Evolutionary conservation across 2,113 vertebrate species (phyloP).

Genomic region (Pterocles burchelli): DNA sequence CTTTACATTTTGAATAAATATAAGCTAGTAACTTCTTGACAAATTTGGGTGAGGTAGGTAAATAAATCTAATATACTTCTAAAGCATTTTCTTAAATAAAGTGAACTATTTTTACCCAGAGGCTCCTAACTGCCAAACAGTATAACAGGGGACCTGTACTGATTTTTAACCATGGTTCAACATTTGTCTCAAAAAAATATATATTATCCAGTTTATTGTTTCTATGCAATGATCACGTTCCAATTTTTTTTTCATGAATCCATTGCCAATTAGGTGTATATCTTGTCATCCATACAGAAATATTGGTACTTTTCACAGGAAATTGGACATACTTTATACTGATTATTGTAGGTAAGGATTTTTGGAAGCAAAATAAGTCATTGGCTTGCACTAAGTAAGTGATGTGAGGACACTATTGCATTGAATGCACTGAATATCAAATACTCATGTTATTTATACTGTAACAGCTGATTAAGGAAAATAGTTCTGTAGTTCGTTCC

Average conservation of each 20-base stretch:
- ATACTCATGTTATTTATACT: neutral
- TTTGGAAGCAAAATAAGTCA: neutral
- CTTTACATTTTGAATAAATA: neutral
- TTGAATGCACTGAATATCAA: neutral
- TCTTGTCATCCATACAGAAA: neutral
- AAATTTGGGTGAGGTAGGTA: neutral
- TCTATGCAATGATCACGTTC: neutral
- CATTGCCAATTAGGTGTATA: neutral
- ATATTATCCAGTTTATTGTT: neutral
- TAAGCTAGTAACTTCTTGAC: neutral
- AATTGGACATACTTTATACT: neutral
- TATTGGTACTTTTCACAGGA: neutral
- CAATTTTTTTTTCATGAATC: neutral
- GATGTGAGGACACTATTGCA: neutral
- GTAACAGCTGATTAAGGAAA: neutral
- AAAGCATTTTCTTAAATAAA: neutral
- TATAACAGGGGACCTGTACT: neutral
- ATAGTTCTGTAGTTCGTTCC: neutral
- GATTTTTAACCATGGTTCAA: neutral
- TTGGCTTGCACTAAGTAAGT: neutral
- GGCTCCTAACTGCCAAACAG: fast-evolving
- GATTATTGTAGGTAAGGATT: neutral
- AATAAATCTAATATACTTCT: neutral
- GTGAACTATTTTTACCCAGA: neutral
- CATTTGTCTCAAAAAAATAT: neutral